Evolutionary conservation across 2,888 invertebrate species (phyloP).

Genomic region (Polia nebulosa): DNA sequence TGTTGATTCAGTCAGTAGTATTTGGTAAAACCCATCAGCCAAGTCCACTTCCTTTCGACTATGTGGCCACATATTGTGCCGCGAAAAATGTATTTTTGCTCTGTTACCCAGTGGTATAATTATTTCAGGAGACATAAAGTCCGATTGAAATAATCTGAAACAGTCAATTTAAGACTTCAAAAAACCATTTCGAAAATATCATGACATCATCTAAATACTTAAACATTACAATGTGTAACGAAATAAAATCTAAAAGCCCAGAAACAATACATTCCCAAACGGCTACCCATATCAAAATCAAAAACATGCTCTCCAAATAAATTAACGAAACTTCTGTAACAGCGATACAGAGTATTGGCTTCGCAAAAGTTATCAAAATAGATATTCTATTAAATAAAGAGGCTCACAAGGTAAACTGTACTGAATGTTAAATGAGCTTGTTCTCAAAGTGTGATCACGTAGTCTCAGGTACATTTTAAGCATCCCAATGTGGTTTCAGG

Average conservation of each 20-base stretch:
- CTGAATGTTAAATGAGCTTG: constrained; percentile 47
- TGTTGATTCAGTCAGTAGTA: not conserved
- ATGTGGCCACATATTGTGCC: not conserved
- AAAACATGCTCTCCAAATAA: constrained; percentile 20
- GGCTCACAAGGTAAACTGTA: constrained; percentile 31
- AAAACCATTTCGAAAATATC: not conserved
- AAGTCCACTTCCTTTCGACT: not conserved
- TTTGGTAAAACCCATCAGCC: not conserved
- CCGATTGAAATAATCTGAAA: not conserved
- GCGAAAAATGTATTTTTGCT: no score
- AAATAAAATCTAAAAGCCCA: constrained; percentile 6
- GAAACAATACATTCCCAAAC: constrained; percentile 15
- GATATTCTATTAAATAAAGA: constrained; percentile 54
- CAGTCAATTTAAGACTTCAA: not conserved
- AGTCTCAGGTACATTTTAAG: constrained; percentile 54
- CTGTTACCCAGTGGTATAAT: not conserved
- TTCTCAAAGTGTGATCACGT: constrained; percentile 56
- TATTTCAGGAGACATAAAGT: not conserved
- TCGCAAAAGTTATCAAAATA: constrained; percentile 54
- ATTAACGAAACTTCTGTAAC: constrained; percentile 38
- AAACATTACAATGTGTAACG: not conserved
- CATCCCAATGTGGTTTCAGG: constrained; percentile 47
- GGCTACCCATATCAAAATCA: constrained; percentile 7
- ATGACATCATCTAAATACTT: not conserved
- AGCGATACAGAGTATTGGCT: constrained; percentile 17